Evolutionary conservation across 2,888 invertebrate genomes (phyloP), one percentile per base, ranked within the genome.

Genomic region (Phengaris arion): DNA sequence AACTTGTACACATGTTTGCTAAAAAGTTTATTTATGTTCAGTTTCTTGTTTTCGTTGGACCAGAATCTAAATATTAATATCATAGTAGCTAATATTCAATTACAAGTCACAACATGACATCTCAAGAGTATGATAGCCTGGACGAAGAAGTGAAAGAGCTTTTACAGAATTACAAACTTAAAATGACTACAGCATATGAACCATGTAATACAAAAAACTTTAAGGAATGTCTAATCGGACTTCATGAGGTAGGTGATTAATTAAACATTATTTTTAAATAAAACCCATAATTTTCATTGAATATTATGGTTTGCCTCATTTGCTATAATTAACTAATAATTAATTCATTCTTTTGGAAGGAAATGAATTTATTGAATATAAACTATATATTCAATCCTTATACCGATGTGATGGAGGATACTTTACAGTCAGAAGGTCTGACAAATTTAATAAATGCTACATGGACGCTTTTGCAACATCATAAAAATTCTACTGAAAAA

Each of bases 101-200:
- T 4, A n/a, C 48, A 48, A 64, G 10, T n/a, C 15, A 13, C 6
- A 75, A 52, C 35, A 77, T 77, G 77, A 64, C 81, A 54, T 80
- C 79, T 59, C 45, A 78, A 45, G 84, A 84, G 74, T 84, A 81
- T 75, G 89, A 89, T 81, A 83, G 81, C 79, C 83, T 92, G 78
- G 92, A 93, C 77, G 89, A 91, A 77, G 93, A 93, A 87, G 88
- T 93, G n/a, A 88, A 84, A 81, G 93, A 93, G 82, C 87, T 93
- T 74, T 81, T 93, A 78, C 81, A 83, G 82, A 89, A 93, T 81
- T 93, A 92, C 79, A 92, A 87, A 84, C 82, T 83, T 78, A 93
- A 92, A 83, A 91, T 85, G 81, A 87, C 90, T 13, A 90, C 92
- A 12, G 79, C 81, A 4, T 92, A 89, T 76, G 93, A 92, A 81